Conservation (phyloP, 92 coral and sea anemone species). For the Heliopora coerulea region DNA sequence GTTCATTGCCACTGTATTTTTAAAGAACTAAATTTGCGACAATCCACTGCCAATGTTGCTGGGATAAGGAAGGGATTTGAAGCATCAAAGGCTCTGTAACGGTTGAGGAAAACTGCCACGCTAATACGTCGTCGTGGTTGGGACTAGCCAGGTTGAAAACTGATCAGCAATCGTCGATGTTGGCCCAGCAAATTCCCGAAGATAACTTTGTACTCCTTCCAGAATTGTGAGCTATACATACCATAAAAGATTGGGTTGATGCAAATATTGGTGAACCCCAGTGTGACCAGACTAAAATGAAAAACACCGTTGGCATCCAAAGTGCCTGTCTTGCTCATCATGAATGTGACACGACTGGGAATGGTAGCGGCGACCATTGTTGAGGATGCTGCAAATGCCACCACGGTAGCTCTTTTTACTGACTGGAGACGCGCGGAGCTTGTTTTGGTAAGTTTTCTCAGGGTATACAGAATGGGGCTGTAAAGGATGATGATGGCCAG, state of each 20-base stretch:
- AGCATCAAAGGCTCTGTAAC: too few relatives aligned
- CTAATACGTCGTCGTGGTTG: too few relatives aligned
- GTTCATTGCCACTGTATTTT: too few relatives aligned
- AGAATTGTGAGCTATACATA: conserved; percentile 6
- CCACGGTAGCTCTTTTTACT: conserved; percentile 1
- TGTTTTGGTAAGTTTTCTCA: neutral
- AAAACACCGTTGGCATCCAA: neutral
- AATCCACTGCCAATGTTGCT: too few relatives aligned
- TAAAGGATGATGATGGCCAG: conserved; percentile 11
- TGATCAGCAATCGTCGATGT: too few relatives aligned
- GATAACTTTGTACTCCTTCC: conserved; percentile 11
- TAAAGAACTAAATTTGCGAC: too few relatives aligned
- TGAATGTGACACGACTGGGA: conserved; percentile 1
- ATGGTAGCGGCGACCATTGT: conserved; percentile 9
- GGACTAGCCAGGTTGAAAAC: too few relatives aligned
- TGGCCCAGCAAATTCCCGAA: neutral
- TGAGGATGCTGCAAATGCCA: conserved; percentile 1
- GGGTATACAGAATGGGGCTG: neutral
- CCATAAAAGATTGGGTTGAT: conserved; percentile 18
- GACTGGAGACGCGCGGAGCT: neutral
- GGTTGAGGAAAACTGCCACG: too few relatives aligned
- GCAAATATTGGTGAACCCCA: conserved; percentile 17
- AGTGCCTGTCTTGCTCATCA: neutral
- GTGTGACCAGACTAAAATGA: neutral
- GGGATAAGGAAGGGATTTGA: too few relatives aligned